Percentiles rank a stretch among this genome's conserved stretches.
Evolutionary conservation across 1,140 invertebrate species (phyloP).

Genomic region (Papilio glaucus): DNA sequence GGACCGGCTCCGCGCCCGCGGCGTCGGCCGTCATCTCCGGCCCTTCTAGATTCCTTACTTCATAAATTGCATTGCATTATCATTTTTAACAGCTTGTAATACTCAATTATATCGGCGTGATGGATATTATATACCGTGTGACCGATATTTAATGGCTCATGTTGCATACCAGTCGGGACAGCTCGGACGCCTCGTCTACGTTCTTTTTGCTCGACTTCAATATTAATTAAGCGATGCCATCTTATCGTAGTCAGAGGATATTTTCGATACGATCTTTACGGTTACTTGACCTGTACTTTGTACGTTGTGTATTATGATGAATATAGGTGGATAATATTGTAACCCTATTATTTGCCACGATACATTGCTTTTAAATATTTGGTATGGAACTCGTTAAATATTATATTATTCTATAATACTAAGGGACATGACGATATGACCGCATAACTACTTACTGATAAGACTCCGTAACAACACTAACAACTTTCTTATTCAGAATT

Average conservation of each 20-base stretch:
- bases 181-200: neutral
- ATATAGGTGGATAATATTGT: no score
- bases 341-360: no score
- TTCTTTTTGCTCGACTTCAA: constrained; percentile 22
- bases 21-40: constrained; percentile 21
- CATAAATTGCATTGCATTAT: constrained; percentile 37
- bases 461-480: no score
- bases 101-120: constrained; percentile 35
- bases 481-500: neutral
- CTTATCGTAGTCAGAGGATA: constrained; percentile 28
- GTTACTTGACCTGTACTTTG: constrained; percentile 21
- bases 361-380: no score
- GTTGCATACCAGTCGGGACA: constrained; percentile 1
- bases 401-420: no score
- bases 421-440: no score
- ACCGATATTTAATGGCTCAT: constrained; percentile 35
- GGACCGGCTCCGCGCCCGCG: constrained; percentile 57
- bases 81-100: constrained; percentile 36
- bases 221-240: constrained; percentile 30
- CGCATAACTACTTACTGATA: no score
- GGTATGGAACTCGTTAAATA: no score
- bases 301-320: neutral
- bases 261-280: constrained; percentile 17
- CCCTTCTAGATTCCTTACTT: constrained; percentile 28
- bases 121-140: constrained; percentile 35